Percentiles rank a stretch among this genome's conserved stretches.
Conservation (phyloP, 2,888 invertebrate species). For the Acronicta aceris region DNA sequence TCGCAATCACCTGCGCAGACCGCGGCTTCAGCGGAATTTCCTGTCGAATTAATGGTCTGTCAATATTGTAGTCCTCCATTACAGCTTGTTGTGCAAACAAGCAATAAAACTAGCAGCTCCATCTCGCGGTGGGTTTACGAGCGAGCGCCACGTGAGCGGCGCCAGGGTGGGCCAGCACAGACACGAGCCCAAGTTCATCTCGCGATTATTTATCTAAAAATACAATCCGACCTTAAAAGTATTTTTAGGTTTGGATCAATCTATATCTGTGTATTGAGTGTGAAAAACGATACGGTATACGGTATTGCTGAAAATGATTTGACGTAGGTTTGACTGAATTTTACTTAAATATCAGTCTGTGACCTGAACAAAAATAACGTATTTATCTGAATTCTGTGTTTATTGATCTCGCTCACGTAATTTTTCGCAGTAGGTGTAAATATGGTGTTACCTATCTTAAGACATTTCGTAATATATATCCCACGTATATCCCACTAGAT, state of each 20-base stretch:
- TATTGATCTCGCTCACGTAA: too few relatives aligned
- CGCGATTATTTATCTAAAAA: constrained; percentile 35
- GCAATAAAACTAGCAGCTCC: constrained; percentile 82
- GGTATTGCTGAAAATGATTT: constrained; percentile 27
- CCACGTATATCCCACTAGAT: too few relatives aligned
- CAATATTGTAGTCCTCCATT: constrained; percentile 87
- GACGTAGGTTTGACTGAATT: constrained; percentile 30
- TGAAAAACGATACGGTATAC: constrained; percentile 11
- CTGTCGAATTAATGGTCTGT: constrained; percentile 88
- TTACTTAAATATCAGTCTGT: neutral
- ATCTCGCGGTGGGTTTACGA: constrained; percentile 82
- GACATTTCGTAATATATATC: too few relatives aligned
- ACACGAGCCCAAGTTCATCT: constrained; percentile 8
- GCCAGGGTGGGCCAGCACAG: constrained; percentile 59
- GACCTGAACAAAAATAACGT: neutral
- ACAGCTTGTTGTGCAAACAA: constrained; percentile 84
- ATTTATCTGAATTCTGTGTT: too few relatives aligned
- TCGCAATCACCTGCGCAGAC: constrained; percentile 85
- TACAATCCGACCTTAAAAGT: constrained; percentile 4
- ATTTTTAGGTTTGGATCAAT: constrained; percentile 23
- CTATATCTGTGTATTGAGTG: constrained; percentile 15
- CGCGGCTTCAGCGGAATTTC: constrained; percentile 87
- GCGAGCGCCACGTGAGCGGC: constrained; percentile 71
- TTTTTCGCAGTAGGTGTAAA: too few relatives aligned
- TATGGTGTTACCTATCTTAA: too few relatives aligned